Evolutionary conservation across 2,113 vertebrate genomes (phyloP).

Genomic region (Ictidomys tridecemlineatus): DNA sequence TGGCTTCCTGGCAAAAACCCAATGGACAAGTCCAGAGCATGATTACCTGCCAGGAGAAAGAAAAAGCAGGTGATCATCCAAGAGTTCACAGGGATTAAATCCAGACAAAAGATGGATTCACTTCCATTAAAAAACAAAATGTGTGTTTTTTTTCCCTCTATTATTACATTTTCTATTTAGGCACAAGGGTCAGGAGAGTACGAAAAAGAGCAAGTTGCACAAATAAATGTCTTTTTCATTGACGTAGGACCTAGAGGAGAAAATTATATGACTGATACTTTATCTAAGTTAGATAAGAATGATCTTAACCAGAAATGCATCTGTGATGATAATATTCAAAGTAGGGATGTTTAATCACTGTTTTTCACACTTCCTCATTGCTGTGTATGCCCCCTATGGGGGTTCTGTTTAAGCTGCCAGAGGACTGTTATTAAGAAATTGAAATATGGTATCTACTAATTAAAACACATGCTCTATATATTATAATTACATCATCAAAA

Average conservation of each 20-base stretch:
- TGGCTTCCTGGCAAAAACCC: background rate
- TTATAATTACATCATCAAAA: background rate
- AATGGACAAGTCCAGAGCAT: background rate
- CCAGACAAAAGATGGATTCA: conserved; percentile 77
- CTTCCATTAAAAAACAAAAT: conserved; percentile 51
- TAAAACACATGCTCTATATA: background rate
- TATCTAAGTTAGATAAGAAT: background rate
- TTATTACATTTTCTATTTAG: background rate
- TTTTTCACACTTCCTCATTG: background rate
- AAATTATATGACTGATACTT: background rate
- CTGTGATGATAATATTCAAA: conserved; percentile 10
- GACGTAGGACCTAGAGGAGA: background rate
- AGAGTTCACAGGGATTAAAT: conserved; percentile 82
- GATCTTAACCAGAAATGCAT: background rate
- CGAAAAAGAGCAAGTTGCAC: background rate
- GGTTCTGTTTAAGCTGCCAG: background rate
- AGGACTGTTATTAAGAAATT: conserved; percentile 13
- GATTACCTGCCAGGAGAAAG: conserved; percentile 65
- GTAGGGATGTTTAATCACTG: background rate
- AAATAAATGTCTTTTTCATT: background rate
- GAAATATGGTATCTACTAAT: background rate
- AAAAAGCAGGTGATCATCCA: conserved; percentile 75
- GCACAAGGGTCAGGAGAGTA: background rate
- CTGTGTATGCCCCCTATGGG: background rate
- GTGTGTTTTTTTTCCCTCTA: background rate